These are phyloP conservation scores for Aplysia californica DNA, from an alignment of 1,140 invertebrate species.

Conservation along the genomic window DNA sequence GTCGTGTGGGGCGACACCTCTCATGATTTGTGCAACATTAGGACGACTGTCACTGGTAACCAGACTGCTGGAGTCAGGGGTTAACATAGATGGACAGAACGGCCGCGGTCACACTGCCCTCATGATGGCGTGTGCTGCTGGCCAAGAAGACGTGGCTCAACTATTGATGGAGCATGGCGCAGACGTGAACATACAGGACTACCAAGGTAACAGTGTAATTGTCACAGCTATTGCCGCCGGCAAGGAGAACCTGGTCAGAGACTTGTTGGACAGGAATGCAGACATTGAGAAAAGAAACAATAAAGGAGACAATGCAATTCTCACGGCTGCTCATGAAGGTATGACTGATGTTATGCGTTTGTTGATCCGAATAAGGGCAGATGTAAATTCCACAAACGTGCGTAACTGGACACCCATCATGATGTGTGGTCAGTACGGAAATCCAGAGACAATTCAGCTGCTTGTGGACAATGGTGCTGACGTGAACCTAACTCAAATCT, in stretches of 20 bases:
- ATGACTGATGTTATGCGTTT: neutral
- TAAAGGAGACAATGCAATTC: slow-evolving; percentile 2
- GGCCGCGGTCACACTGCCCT: neutral
- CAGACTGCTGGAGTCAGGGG: neutral
- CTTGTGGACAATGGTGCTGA: slow-evolving; percentile 4
- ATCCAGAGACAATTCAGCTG: neutral
- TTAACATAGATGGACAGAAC: neutral
- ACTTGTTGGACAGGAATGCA: neutral
- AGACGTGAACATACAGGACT: neutral
- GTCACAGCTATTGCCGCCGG: neutral
- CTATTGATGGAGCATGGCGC: neutral
- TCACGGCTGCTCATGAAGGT: neutral
- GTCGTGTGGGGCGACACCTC: too few relatives aligned
- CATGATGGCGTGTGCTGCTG: neutral
- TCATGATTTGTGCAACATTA: neutral
- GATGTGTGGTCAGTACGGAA: neutral
- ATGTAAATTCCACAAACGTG: neutral
- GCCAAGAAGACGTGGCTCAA: neutral
- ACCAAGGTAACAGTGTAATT: neutral
- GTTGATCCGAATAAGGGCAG: neutral
- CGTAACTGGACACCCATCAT: slow-evolving; percentile 10
- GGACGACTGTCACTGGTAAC: neutral
- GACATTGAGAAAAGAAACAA: slow-evolving; percentile 8
- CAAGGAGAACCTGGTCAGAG: neutral
- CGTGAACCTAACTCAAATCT: slow-evolving; percentile 1